Percentiles rank a stretch among this genome's conserved stretches.
phyloP scores from a whole-genome alignment of 2,113 vertebrate genomes.

The Penelope pileata region DNA sequence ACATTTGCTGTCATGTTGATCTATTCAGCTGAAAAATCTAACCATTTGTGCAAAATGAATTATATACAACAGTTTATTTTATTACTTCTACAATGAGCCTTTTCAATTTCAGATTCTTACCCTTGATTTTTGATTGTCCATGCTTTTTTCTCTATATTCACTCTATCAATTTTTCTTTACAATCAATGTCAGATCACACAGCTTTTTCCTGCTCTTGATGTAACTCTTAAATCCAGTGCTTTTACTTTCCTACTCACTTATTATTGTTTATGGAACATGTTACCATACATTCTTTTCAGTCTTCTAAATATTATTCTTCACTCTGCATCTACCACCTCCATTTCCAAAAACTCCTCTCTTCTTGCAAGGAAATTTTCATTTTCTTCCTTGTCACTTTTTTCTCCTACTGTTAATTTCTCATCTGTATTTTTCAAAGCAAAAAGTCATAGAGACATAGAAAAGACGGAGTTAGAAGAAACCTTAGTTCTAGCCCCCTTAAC shows the following conservation, averaged over 20 bases:
- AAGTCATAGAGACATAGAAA: too few species aligned
- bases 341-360: background rate
- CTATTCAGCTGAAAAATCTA: background rate
- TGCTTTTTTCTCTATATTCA: background rate
- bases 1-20: background rate
- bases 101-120: background rate
- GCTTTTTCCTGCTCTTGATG: background rate
- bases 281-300: background rate
- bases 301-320: background rate
- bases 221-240: background rate
- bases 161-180: background rate
- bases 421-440: background rate
- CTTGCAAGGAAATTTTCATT: background rate
- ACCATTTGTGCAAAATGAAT: background rate
- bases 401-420: background rate
- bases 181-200: rapidly evolving
- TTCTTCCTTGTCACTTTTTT: background rate
- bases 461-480: too few species aligned
- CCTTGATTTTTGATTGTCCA: background rate
- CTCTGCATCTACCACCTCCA: rapidly evolving
- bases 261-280: background rate
- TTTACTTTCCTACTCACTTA: rapidly evolving
- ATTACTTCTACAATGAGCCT: background rate
- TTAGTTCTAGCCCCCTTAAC: background rate
- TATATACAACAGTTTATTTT: background rate